Evolutionary conservation across 1,140 invertebrate genomes (phyloP).

Genomic region (Rhizoglyphus robini): DNA sequence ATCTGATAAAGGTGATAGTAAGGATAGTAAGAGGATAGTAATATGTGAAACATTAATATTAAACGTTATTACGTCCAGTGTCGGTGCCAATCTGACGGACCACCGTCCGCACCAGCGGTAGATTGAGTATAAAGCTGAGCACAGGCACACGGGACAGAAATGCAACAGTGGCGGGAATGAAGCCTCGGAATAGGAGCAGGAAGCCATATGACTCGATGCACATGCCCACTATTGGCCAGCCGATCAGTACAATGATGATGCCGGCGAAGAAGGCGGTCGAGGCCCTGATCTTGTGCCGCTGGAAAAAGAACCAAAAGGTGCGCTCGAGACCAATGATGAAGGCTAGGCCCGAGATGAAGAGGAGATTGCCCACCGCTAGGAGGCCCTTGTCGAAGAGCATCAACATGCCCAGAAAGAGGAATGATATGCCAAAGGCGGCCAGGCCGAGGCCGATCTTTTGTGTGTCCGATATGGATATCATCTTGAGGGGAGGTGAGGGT

Average conservation of each 20-base stretch:
- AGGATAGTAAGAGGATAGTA: too few species aligned
- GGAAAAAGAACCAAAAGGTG: constrained; percentile 96
- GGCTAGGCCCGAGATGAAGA: constrained; percentile 85
- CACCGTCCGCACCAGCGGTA: constrained; percentile 46
- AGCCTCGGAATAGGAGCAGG: constrained; percentile 47
- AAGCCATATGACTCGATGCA: constrained; percentile 71
- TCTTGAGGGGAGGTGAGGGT: constrained; percentile 16
- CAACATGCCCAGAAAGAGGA: constrained; percentile 84
- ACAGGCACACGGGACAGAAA: constrained; percentile 49
- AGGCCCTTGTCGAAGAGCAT: constrained; percentile 95
- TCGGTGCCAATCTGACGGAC: constrained; percentile 24
- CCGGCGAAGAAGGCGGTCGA: constrained; percentile 86
- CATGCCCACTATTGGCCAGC: constrained; percentile 93
- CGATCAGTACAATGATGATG: constrained; percentile 80
- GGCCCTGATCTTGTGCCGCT: constrained; percentile 87
- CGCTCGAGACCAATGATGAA: constrained; percentile 91
- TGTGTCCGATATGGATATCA: constrained; percentile 39
- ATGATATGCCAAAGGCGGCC: constrained; percentile 86
- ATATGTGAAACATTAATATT: constrained; percentile 8
- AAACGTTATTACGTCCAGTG: constrained; percentile 26
- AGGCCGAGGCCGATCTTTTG: constrained; percentile 77
- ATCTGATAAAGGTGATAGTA: too few species aligned
- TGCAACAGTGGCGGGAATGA: constrained; percentile 50
- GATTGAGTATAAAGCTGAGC: constrained; percentile 43
- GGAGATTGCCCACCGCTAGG: constrained; percentile 93